Evolutionary conservation across 30 jellyfish, hydroid and myxozoan species (phyloP).

Genomic region (Pseudorhiza aurosa): DNA sequence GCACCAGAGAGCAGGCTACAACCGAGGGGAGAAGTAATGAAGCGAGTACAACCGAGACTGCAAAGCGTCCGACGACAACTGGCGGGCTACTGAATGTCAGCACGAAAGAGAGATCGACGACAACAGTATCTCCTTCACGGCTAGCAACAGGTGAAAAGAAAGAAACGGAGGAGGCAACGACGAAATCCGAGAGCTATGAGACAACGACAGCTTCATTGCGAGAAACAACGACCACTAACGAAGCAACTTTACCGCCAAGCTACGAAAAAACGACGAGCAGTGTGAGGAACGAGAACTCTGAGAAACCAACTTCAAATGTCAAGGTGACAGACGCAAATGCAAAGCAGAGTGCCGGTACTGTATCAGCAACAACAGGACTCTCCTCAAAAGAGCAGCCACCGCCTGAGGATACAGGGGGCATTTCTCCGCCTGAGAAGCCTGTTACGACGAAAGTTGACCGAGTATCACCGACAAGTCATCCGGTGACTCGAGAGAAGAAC

Average conservation of each 20-base stretch:
- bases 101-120: neutral
- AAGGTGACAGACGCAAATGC: constrained; percentile 17
- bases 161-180: neutral
- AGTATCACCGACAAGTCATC: constrained; percentile 14
- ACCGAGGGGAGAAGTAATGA: constrained; percentile 4
- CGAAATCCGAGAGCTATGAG: neutral
- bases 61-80: constrained; percentile 5
- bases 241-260: constrained; percentile 8
- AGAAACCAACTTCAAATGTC: constrained; percentile 13
- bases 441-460: constrained; percentile 11
- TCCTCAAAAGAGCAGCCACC: constrained; percentile 44
- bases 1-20: neutral
- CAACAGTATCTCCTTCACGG: neutral
- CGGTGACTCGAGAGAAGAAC: neutral
- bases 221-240: neutral
- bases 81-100: neutral
- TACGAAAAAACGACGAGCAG: constrained; percentile 7
- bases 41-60: neutral
- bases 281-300: neutral
- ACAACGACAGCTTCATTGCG: neutral
- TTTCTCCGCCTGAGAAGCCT: constrained; percentile 44
- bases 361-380: neutral
- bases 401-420: constrained; percentile 32
- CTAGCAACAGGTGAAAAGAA: neutral
- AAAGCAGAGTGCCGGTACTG: constrained; percentile 1